Conservation (phyloP, 2,888 invertebrate genomes). For the Calephelis perditalis region DNA sequence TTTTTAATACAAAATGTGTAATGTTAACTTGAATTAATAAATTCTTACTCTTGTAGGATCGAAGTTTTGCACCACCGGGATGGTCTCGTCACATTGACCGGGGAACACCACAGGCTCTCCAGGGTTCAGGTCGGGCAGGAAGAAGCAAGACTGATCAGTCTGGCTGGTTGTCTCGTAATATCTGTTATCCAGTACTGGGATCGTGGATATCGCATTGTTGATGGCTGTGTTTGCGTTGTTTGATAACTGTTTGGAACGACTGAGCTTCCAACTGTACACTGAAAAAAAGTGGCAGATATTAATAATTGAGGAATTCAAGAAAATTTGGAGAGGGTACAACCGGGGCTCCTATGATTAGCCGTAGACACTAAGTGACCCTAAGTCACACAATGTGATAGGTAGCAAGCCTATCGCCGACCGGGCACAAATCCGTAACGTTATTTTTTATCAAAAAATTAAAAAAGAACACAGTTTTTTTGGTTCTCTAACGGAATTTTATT, state of each 20-base stretch:
- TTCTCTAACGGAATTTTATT: too few species aligned
- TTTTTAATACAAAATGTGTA: too few species aligned
- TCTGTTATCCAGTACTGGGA: slow-evolving; percentile 40
- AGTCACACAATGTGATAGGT: too few species aligned
- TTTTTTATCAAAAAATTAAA: too few species aligned
- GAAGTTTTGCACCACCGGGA: slow-evolving; percentile 43
- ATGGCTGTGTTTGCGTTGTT: slow-evolving; percentile 36
- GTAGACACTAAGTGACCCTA: too few species aligned
- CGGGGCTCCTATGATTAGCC: too few species aligned
- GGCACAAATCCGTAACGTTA: too few species aligned
- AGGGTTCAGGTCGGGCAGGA: slow-evolving; percentile 41
- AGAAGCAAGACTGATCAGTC: slow-evolving; percentile 47
- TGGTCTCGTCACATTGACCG: slow-evolving; percentile 47
- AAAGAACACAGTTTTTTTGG: too few species aligned
- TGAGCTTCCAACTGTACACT: slow-evolving; percentile 63
- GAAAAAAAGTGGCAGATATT: slow-evolving; percentile 17
- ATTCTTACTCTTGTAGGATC: slow-evolving; percentile 39
- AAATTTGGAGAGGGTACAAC: too few species aligned
- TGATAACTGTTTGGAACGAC: slow-evolving; percentile 41
- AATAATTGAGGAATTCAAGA: not conserved
- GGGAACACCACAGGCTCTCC: slow-evolving; percentile 42
- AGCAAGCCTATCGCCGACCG: too few species aligned
- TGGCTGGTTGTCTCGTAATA: slow-evolving; percentile 47
- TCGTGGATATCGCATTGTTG: slow-evolving; percentile 33
- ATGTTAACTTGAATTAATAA: too few species aligned